Conservation (phyloP, 53 echinoderm and acorn worm genomes). For the Holothuria scabra region DNA sequence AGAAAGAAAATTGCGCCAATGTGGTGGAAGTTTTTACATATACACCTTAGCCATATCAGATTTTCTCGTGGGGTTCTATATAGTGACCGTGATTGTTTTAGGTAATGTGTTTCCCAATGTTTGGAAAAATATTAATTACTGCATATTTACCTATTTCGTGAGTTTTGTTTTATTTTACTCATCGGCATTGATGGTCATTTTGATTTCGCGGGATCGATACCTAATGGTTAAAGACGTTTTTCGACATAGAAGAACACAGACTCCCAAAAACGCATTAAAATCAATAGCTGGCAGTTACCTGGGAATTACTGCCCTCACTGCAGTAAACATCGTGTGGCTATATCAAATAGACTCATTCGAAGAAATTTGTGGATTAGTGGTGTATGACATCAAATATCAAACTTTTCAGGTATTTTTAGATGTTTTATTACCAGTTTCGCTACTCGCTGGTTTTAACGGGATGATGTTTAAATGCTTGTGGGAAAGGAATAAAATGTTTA, state of each 20-base stretch:
- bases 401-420: not conserved
- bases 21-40: not conserved
- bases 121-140: not conserved
- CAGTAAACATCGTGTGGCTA: not conserved
- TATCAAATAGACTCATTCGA: not conserved
- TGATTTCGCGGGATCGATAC: slow-evolving; percentile 34
- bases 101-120: not conserved
- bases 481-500: not conserved
- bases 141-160: not conserved
- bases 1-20: not conserved
- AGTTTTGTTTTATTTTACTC: not conserved
- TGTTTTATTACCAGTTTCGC: not conserved
- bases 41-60: slow-evolving; percentile 16
- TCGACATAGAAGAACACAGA: slow-evolving; percentile 11
- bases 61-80: not conserved
- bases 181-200: not conserved
- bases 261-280: not conserved
- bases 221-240: slow-evolving; percentile 21
- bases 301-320: not conserved
- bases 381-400: not conserved
- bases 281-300: not conserved
- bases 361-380: not conserved
- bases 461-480: slow-evolving; percentile 5
- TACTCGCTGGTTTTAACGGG: slow-evolving; percentile 6
- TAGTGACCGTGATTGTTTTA: not conserved